These are phyloP conservation scores for Priocnemis perturbator DNA, from an alignment of 2,888 invertebrate genomes.

Conservation along the genomic window DNA sequence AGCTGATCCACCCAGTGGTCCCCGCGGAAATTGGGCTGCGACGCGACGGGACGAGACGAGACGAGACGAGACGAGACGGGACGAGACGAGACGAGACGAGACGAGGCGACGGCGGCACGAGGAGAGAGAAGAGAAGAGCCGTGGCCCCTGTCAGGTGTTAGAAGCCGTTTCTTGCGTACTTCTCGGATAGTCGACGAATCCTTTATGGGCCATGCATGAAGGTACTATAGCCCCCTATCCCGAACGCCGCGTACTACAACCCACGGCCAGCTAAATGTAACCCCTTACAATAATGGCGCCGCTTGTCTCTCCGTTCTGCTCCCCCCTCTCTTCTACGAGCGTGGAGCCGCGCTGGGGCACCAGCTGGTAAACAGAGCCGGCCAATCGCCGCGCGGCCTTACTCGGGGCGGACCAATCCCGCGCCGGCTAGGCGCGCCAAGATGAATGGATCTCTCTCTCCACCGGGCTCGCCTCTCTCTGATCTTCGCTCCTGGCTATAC, in stretches of 20 bases:
- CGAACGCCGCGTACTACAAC: constrained; percentile 80
- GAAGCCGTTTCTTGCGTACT: constrained; percentile 78
- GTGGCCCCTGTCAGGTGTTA: constrained; percentile 74
- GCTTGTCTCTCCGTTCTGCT: constrained; percentile 77
- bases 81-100: constrained; percentile 51
- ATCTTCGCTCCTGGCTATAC: constrained; percentile 48
- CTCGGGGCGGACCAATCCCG: constrained; percentile 70
- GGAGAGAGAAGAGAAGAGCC: constrained; percentile 62
- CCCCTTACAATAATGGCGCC: constrained; percentile 77
- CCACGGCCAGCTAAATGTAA: constrained; percentile 76
- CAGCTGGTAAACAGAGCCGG: constrained; percentile 76
- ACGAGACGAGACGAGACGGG: constrained; percentile 53
- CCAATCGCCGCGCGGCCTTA: constrained; percentile 70
- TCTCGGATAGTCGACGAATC: constrained; percentile 85
- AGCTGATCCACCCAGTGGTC: constrained; percentile 52
- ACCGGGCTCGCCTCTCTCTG: constrained; percentile 71
- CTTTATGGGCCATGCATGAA: constrained; percentile 91
- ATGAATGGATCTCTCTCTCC: constrained; percentile 72
- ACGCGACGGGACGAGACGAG: constrained; percentile 37
- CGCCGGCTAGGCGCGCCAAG: constrained; percentile 73
- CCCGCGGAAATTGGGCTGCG: constrained; percentile 53
- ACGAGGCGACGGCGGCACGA: constrained; percentile 48
- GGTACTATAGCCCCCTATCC: constrained; percentile 90
- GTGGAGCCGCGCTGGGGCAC: constrained; percentile 69
- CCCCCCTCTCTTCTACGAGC: constrained; percentile 50